Evolutionary conservation across 92 coral and sea anemone species (phyloP).

Genomic region (Zoanthus sociatus): DNA sequence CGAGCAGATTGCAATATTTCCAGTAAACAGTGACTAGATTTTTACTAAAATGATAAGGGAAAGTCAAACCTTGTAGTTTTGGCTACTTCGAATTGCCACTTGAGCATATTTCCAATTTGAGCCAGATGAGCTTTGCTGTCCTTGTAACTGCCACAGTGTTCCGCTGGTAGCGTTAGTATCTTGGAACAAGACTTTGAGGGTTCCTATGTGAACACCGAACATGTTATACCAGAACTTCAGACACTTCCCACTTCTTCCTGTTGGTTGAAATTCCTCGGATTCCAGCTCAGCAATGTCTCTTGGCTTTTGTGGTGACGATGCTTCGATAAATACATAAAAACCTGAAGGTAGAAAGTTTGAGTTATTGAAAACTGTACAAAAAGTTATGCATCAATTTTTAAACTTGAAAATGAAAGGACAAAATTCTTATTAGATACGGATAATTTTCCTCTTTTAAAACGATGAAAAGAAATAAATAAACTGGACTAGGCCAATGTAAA

Average conservation of each 20-base stretch:
- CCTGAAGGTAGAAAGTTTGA: slow-evolving; percentile 54
- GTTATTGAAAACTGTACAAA: not conserved
- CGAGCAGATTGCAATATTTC: too few relatives aligned
- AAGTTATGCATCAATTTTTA: not conserved
- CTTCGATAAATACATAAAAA: slow-evolving; percentile 87
- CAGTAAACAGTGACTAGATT: not conserved
- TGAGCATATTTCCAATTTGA: slow-evolving; percentile 82
- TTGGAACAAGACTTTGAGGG: slow-evolving; percentile 72
- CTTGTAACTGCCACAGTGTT: slow-evolving; percentile 78
- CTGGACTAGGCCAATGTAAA: too few relatives aligned
- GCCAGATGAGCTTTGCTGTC: slow-evolving; percentile 50
- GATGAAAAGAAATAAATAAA: too few relatives aligned
- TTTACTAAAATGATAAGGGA: not conserved
- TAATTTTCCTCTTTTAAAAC: too few relatives aligned
- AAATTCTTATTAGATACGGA: too few relatives aligned
- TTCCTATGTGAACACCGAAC: slow-evolving; percentile 79
- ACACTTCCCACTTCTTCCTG: slow-evolving; percentile 93
- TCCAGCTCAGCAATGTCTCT: slow-evolving; percentile 80
- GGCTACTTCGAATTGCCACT: slow-evolving; percentile 83
- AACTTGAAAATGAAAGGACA: too few relatives aligned
- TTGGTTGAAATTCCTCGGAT: slow-evolving; percentile 92
- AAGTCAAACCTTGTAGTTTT: slow-evolving; percentile 73
- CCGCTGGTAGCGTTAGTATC: slow-evolving; percentile 73
- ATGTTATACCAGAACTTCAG: slow-evolving; percentile 97
- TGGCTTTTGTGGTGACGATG: slow-evolving; percentile 80